Base-by-base conservation (phyloP, 2,797 vertebrate genomes). In the Carduelis carduelis region DNA sequence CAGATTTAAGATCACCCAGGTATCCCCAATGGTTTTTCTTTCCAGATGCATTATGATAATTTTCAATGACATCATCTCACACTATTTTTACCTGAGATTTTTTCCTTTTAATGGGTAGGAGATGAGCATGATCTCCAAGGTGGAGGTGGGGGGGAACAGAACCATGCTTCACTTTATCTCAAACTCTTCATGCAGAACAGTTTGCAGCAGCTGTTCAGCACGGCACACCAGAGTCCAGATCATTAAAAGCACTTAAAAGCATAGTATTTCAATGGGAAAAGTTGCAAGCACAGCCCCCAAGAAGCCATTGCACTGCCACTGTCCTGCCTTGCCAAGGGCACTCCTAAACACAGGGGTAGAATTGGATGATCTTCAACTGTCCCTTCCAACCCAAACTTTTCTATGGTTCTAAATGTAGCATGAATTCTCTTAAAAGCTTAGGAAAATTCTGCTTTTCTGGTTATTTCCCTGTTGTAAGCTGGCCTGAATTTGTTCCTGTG, bases 1-100 rank as follows among this genome's bases (percentile, higher is more conserved):
- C 77, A 91, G 41, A 66, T 88, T 72, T 79, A 60, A 95, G 70
- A 93, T 95, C 88, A 92, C 47, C 28, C 11, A 68, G 41, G 52
- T 89, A 84, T 93, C 80, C 95, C 88, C 70, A 82, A 19, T 11
- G 85, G 83, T 59, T 86, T 91, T 79, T 65, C 88, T 66, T 95
- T 95, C 77, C 77, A 89, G 66, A 90, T 96, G 35, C 87, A 90
- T 95, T 95, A 95, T 83, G 82, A 88, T 96, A 91, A 95, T 96
- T 91, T 79, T 71, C 56, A 93, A 89, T 95, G 93, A 94, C 89
- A 93, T 96, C 87, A 95, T 6, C 43, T 91, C 22, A 12, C 32
- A 41, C 76, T 96, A 90, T 95, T 95, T 89, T 96, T 94, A 83
- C 57, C 20, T 5, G 49, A 35, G 8, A 23, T 64, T 44, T 69